Evolutionary conservation across 1,140 invertebrate species (phyloP).

Genomic region (Eciton burchellii): DNA sequence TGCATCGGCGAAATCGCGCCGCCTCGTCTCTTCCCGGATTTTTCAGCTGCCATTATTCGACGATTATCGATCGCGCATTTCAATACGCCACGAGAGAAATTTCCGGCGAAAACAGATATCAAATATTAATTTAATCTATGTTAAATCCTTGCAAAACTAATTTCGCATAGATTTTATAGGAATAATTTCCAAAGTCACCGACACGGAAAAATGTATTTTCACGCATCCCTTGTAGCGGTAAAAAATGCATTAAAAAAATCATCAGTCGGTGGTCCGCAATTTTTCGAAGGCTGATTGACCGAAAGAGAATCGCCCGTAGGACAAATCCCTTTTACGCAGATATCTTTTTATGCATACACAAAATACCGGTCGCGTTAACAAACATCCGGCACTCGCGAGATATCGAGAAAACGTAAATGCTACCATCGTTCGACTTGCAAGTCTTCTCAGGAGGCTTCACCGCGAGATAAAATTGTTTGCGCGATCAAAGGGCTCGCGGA

Average conservation of each 20-base stretch:
- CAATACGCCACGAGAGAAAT: conserved; percentile 43
- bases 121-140: conserved; percentile 57
- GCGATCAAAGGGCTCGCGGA: conserved; percentile 10
- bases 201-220: conserved; percentile 42
- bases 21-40: conserved; percentile 48
- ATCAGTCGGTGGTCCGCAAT: conserved; percentile 3
- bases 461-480: conserved; percentile 20
- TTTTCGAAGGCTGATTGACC: conserved; percentile 17
- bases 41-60: conserved; percentile 57
- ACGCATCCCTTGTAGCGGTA: conserved; percentile 23
- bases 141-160: conserved; percentile 56
- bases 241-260: conserved; percentile 49
- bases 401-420: background rate
- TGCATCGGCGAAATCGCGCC: conserved; percentile 47
- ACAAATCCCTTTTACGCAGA: background rate
- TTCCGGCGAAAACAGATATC: conserved; percentile 57
- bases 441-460: background rate
- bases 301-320: background rate
- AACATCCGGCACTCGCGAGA: background rate
- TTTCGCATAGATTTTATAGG: conserved; percentile 52
- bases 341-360: background rate
- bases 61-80: conserved; percentile 54
- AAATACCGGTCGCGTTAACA: background rate
- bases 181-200: conserved; percentile 47
- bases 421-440: background rate